Conservation (phyloP, 1,140 invertebrate genomes). For the Drosophila burlai region DNA sequence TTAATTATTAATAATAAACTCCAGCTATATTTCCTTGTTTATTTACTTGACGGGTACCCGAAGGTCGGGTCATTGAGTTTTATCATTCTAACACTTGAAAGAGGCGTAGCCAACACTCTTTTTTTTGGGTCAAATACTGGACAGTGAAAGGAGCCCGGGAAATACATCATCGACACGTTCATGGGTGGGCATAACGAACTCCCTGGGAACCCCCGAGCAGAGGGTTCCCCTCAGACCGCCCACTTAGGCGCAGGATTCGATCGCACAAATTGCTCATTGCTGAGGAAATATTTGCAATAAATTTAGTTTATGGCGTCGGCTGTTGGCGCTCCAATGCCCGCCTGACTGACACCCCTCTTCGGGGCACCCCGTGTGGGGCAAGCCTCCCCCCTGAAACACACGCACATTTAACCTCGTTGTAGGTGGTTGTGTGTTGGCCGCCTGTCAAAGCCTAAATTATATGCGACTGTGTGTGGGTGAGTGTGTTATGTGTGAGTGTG, state of each 20-base stretch:
- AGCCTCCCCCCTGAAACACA: background rate
- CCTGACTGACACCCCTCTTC: conserved; percentile 64
- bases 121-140: conserved; percentile 56
- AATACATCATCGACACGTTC: conserved; percentile 83
- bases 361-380: background rate
- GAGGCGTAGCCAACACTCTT: background rate
- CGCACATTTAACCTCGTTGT: conserved; percentile 50
- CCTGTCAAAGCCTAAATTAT: conserved; percentile 84
- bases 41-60: background rate
- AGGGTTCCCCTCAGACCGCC: background rate
- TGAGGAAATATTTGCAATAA: conserved; percentile 85
- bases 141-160: conserved; percentile 20
- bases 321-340: conserved; percentile 63
- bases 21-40: background rate
- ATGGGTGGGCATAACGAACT: conserved; percentile 56
- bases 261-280: conserved; percentile 85
- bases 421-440: conserved; percentile 44
- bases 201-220: conserved; percentile 7
- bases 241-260: conserved; percentile 62
- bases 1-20: background rate
- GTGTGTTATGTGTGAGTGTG: background rate
- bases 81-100: background rate
- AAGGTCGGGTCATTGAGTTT: background rate
- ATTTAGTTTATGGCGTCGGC: conserved; percentile 82
- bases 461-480: conserved; percentile 56